Conservation (phyloP, 1,140 invertebrate genomes). For the Ptiloglossa arizonensis region DNA sequence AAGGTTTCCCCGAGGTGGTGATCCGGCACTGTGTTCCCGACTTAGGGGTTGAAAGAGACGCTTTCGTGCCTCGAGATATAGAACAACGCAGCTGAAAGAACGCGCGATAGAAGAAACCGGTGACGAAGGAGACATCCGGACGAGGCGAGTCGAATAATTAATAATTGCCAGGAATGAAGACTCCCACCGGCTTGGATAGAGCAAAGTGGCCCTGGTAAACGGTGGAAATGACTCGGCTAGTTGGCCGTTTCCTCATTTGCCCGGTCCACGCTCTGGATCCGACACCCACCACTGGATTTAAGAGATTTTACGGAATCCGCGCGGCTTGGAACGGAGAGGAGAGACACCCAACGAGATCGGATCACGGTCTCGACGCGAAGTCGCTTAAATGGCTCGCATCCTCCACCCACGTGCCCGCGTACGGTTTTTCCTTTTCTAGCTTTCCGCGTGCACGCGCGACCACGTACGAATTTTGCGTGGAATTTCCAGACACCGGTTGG, state of each 20-base stretch:
- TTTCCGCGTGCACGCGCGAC: neutral
- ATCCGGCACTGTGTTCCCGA: no score
- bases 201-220: slow-evolving; percentile 64
- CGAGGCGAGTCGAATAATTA: slow-evolving; percentile 58
- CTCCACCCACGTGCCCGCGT: slow-evolving; percentile 70
- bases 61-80: no score
- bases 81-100: no score
- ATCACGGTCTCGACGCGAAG: slow-evolving; percentile 35
- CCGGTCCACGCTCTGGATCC: slow-evolving; percentile 52
- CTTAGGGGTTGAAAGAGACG: no score
- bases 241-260: slow-evolving; percentile 79
- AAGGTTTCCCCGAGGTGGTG: no score
- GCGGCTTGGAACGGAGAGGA: slow-evolving; percentile 1
- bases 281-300: slow-evolving; percentile 79
- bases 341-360: slow-evolving; percentile 54
- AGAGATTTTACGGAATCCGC: slow-evolving; percentile 78
- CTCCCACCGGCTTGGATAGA: slow-evolving; percentile 57
- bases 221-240: slow-evolving; percentile 76
- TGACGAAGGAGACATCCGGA: slow-evolving; percentile 44
- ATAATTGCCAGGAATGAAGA: slow-evolving; percentile 65
- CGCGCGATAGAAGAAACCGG: slow-evolving; percentile 17
- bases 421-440: slow-evolving; percentile 23
- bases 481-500: no score
- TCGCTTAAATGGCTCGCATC: slow-evolving; percentile 73
- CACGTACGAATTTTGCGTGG: no score